Base-by-base conservation (phyloP, 2,888 invertebrate genomes). In the Limnephilus auricula region DNA sequence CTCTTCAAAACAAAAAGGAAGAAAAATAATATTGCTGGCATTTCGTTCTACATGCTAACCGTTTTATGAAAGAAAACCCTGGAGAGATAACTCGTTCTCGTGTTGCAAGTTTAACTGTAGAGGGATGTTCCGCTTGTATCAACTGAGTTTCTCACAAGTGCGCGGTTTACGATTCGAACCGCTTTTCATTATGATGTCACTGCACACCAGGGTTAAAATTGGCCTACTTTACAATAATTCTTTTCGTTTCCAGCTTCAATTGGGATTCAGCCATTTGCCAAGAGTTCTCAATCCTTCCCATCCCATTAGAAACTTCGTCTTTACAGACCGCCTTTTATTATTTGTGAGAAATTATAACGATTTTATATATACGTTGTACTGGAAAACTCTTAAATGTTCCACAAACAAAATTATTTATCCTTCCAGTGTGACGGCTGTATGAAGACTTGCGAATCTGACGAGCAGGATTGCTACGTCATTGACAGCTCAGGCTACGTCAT, bases 401-500 rank as follows among this genome's bases (percentile, higher is more conserved):
- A 2, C 10, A 79, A 79, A 31, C 13, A 3, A 18, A 5, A 0
- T 65, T 6, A 80, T 80, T 13, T 32, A 9, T 10, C 18, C 93
- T 94, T 94, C 94, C 94, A 96, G 95, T 96, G 96, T 93, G 94
- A 95, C 30, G 94, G 95, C 34, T 96, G 96, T 93, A 94, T 96
- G 93, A 93, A 95, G 93, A 97, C 96, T n/a, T 97, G 97, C 93
- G 95, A 96, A 91, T 95, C 96, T n/a, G 96, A 96, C 45, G 95
- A 96, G 84, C 95, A 97, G 93, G 97, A 97, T 93, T 99, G 99
- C 94, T 99, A 98, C 94, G 96, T 99, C n/a, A 96, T 99, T 82
- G 99, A 99, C 94, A 98, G 98, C 94, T 98, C 98, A 94, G 99
- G 99, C 0, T 99, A 98, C 94, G 96, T 99, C 12, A 96, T 99